Evolutionary conservation across 2,113 vertebrate genomes (phyloP).

Genomic region (Emydura subglobosa): DNA sequence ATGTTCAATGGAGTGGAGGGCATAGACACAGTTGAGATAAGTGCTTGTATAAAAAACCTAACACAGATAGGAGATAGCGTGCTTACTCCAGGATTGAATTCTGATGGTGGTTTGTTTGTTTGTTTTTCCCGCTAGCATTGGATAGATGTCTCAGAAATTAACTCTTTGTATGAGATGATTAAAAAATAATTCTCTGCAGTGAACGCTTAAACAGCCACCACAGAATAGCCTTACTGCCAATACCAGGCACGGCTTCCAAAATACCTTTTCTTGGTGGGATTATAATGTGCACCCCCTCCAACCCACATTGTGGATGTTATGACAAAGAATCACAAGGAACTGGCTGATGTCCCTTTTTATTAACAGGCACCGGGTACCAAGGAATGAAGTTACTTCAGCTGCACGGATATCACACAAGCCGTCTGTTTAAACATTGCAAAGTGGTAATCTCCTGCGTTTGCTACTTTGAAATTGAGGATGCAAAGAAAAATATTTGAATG

Average conservation of each 20-base stretch:
- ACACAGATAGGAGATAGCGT: neutral
- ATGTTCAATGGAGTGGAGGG: neutral
- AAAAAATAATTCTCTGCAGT: neutral
- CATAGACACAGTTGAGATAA: neutral
- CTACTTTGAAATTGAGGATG: slow-evolving; percentile 70
- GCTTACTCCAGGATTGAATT: neutral
- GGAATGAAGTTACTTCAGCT: slow-evolving; percentile 4
- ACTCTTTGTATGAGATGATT: neutral
- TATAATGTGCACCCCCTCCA: neutral
- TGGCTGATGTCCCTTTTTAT: slow-evolving; percentile 1
- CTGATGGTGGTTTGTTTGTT: neutral
- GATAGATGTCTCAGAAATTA: neutral
- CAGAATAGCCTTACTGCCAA: neutral
- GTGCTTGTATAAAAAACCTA: neutral
- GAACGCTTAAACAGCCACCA: neutral
- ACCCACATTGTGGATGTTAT: neutral
- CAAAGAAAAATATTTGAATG: slow-evolving; percentile 75
- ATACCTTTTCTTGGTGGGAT: neutral
- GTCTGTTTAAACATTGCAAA: slow-evolving; percentile 46
- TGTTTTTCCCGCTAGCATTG: neutral
- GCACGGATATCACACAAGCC: slow-evolving; percentile 28
- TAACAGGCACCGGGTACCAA: neutral
- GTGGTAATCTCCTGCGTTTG: slow-evolving; percentile 68
- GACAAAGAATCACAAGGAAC: neutral
- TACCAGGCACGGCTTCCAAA: neutral